Percentiles rank a stretch among this genome's conserved stretches.
Conservation (phyloP, 2,113 vertebrate genomes). For the Pedetes capensis region DNA sequence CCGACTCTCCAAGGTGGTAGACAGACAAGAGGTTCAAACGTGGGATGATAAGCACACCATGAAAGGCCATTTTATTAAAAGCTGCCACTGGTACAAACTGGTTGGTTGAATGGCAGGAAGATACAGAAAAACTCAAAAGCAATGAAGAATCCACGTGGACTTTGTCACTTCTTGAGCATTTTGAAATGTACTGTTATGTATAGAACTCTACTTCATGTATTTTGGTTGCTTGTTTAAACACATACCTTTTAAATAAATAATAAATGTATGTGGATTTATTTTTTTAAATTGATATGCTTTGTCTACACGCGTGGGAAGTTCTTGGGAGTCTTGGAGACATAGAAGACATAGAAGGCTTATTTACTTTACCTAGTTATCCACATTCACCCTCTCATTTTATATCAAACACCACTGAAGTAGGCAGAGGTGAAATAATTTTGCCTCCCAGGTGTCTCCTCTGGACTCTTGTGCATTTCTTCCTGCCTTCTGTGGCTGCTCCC, state of each 20-base stretch:
- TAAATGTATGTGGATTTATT: not conserved
- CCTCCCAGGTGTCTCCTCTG: not conserved
- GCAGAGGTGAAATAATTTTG: not conserved
- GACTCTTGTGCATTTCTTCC: not conserved
- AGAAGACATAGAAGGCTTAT: not conserved
- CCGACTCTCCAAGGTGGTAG: not conserved
- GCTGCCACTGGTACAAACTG: not conserved
- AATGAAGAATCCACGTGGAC: not conserved
- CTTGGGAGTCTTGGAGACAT: not conserved
- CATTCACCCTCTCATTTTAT: not conserved
- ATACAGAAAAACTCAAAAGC: not conserved
- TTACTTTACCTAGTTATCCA: not conserved
- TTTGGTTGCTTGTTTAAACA: conserved; percentile 36
- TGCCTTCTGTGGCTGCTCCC: not conserved
- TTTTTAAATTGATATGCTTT: not conserved
- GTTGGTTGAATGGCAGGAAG: not conserved
- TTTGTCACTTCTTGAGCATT: not conserved
- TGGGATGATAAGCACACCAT: not conserved
- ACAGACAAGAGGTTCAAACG: not conserved
- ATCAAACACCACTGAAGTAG: not conserved
- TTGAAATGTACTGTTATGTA: not conserved
- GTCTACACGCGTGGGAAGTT: not conserved
- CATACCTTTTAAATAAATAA: not conserved
- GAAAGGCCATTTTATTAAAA: not conserved
- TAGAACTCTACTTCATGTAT: not conserved